phyloP scores from a whole-genome alignment of 2,797 vertebrate genomes.

The Crenuchus spilurus region DNA sequence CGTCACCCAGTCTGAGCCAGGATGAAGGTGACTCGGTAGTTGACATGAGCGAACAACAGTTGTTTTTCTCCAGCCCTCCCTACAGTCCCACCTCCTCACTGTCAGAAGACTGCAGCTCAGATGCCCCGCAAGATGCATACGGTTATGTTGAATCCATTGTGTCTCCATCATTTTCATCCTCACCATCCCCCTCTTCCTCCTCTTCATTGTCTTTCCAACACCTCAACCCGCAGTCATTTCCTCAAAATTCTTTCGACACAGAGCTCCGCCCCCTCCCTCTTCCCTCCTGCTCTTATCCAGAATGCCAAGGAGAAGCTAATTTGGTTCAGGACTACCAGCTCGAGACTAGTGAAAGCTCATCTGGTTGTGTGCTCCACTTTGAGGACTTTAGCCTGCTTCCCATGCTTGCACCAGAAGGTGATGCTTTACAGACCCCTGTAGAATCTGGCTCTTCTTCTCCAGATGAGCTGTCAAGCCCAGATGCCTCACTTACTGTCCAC shows the following conservation, averaged over 20 bases:
- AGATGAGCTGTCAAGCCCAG: slow-evolving; percentile 54
- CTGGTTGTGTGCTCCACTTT: slow-evolving; percentile 64
- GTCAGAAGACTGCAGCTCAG: slow-evolving; percentile 62
- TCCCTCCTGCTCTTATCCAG: slow-evolving; percentile 55
- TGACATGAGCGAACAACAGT: too few species aligned
- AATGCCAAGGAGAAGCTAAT: slow-evolving; percentile 54
- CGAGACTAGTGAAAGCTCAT: slow-evolving; percentile 53
- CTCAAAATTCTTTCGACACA: slow-evolving; percentile 41
- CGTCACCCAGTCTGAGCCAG: slow-evolving; percentile 33
- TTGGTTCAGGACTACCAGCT: slow-evolving; percentile 69
- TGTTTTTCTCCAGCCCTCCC: slow-evolving; percentile 69
- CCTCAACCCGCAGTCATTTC: slow-evolving; percentile 48
- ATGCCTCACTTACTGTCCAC: slow-evolving; percentile 53
- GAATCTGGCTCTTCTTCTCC: slow-evolving; percentile 35
- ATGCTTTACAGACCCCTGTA: slow-evolving; percentile 50
- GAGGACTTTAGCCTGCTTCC: slow-evolving; percentile 59
- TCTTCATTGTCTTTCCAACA: slow-evolving; percentile 44
- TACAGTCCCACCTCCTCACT: slow-evolving; percentile 74
- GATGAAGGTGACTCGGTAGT: slow-evolving; percentile 53
- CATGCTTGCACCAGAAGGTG: slow-evolving; percentile 56
- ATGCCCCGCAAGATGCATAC: slow-evolving; percentile 66
- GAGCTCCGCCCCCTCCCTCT: slow-evolving; percentile 38
- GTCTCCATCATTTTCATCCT: slow-evolving; percentile 58
- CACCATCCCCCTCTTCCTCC: slow-evolving; percentile 50
- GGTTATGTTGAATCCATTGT: too few species aligned